Percentiles rank a stretch among this genome's conserved stretches.
phyloP scores from a whole-genome alignment of 2,888 invertebrate genomes.

The Gisinianus flammeolus region DNA sequence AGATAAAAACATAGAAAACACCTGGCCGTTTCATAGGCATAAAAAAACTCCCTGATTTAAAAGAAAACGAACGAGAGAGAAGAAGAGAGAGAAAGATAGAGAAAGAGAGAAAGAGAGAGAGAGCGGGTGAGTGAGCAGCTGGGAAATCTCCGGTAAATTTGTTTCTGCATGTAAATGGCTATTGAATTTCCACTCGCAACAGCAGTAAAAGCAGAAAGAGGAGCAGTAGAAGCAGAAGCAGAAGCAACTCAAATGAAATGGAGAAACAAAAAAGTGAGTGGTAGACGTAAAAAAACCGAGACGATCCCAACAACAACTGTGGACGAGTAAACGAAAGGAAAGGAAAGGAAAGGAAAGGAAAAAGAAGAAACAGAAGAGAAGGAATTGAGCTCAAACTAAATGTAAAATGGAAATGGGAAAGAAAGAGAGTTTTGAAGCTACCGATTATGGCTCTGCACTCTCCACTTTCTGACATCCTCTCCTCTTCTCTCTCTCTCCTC shows the following conservation, averaged over 20 bases:
- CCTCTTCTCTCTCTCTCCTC: no score
- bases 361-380: no score
- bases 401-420: no score
- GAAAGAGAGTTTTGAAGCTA: no score
- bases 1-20: not conserved
- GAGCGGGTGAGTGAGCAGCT: slow-evolving; percentile 16
- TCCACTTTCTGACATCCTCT: no score
- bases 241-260: not conserved
- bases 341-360: no score
- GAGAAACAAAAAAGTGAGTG: not conserved
- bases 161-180: slow-evolving; percentile 32
- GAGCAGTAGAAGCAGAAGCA: not conserved
- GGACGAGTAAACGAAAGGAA: not conserved
- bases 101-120: not conserved
- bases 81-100: not conserved
- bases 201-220: not conserved
- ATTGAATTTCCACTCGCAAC: slow-evolving; percentile 22
- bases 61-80: not conserved
- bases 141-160: slow-evolving; percentile 27
- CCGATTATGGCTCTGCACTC: no score
- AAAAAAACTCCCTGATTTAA: no score
- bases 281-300: not conserved
- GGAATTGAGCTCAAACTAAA: no score
- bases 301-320: no score
- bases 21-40: not conserved